Percentiles rank a stretch among this genome's conserved stretches.
Evolutionary conservation across 2,888 invertebrate genomes (phyloP).

Genomic region (Sarcophaga rosellei): DNA sequence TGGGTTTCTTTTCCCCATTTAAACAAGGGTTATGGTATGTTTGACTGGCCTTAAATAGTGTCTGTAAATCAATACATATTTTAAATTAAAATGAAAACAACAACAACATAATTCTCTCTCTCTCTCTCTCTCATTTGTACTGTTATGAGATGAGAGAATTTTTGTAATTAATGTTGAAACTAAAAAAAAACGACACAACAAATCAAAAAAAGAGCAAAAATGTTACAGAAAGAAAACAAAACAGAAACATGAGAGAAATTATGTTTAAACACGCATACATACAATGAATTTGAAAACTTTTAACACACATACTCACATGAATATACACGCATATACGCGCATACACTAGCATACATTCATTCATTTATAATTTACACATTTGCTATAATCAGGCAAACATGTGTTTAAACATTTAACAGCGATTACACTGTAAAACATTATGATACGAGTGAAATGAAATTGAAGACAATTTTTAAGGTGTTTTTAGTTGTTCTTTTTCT

Average conservation of each 20-base stretch:
- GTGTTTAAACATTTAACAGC: too few species aligned
- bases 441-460: too few species aligned
- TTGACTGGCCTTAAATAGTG: not conserved
- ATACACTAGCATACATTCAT: too few species aligned
- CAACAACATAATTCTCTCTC: not conserved
- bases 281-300: too few species aligned
- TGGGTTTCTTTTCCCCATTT: conserved; percentile 37
- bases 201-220: not conserved
- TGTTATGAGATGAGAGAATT: conserved; percentile 5
- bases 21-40: conserved; percentile 4
- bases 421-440: too few species aligned
- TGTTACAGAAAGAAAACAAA: not conserved
- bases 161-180: conserved; percentile 49
- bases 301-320: too few species aligned
- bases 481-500: too few species aligned
- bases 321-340: too few species aligned
- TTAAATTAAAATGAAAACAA: conserved; percentile 24
- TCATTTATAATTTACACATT: too few species aligned
- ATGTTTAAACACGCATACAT: not conserved
- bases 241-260: not conserved
- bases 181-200: not conserved
- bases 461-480: too few species aligned
- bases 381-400: too few species aligned
- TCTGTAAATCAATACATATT: conserved; percentile 39
- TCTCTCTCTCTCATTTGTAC: too few species aligned